Conservation (phyloP, 2,113 vertebrate genomes). For the Gobiocypris rarus region DNA sequence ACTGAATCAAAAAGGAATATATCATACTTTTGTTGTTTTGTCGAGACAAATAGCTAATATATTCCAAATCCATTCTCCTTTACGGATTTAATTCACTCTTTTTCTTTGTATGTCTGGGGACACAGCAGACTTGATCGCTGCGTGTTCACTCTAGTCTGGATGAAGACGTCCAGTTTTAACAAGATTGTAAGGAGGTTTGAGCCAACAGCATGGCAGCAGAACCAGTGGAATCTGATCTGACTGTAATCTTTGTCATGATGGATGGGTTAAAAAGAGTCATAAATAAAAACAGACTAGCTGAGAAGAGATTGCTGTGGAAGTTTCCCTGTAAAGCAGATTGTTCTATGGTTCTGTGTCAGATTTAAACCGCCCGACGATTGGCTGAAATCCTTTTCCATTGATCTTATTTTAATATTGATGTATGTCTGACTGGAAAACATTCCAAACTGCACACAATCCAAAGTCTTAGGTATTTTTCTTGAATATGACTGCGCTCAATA, state of each 20-base stretch:
- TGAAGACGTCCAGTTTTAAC: not conserved
- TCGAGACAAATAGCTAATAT: constrained; percentile 4
- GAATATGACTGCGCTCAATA: not conserved
- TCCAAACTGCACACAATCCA: not conserved
- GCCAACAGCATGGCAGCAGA: constrained; percentile 18
- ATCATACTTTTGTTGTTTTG: constrained; percentile 1
- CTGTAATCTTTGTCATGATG: constrained; percentile 37
- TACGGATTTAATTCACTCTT: not conserved
- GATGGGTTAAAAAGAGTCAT: constrained; percentile 18
- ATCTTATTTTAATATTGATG: constrained; percentile 7
- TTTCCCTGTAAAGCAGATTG: constrained; percentile 36
- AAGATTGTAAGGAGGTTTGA: not conserved
- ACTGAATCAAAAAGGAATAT: not conserved
- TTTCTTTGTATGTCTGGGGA: not conserved
- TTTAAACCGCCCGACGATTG: not conserved
- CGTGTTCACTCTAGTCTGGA: not conserved
- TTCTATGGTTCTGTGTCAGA: constrained; percentile 37
- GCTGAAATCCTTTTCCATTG: constrained; percentile 16
- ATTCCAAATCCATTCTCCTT: not conserved
- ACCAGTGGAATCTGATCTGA: constrained; percentile 37
- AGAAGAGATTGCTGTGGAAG: constrained; percentile 26
- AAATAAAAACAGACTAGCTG: constrained; percentile 8
- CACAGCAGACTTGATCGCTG: not conserved
- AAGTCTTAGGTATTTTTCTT: not conserved
- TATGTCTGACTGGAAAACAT: constrained; percentile 28